Base-by-base conservation (phyloP, 2,888 invertebrate species). In the Acrobasis suavella region DNA sequence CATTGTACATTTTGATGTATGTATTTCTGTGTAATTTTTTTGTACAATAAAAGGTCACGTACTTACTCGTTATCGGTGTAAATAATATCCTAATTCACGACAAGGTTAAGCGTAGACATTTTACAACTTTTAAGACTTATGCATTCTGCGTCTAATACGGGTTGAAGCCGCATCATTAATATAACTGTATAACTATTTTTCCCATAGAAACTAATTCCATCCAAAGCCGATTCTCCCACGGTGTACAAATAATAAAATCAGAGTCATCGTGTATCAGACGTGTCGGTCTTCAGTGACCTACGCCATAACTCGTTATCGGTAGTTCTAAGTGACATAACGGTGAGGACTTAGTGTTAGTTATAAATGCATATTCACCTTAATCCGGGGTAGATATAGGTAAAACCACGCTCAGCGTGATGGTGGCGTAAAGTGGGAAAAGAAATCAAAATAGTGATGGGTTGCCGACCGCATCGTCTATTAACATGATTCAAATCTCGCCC, bases 231-330 rank as follows among this genome's bases (percentile, higher is more conserved):
- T 67, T 52, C 70, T 74, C 74, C 68, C 71, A 71, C 71, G 71
- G 58, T 65, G 66, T 67, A 72, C 69, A 62, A 67, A 72, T 69
- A 73, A 73, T 74, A 70, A 73, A 75, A 72, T 72, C 72, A 69
- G 70, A 71, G 60, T 59, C 64, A 69, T 70, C 72, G 65, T 78
- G 74, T 75, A 78, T 81, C 74, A 72, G 67, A 66, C 67, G 69
- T 69, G 64, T 62, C 67, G 64, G 75, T 72, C 62, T 63, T 71
- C 68, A 64, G 69, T 65, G 68, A 69, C 63, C 65, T 52, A 52
- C 37, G 52, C 66, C 67, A 76, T 80, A 77, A 77, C 67, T 78
- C 72, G 76, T 69, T 67, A 73, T 50, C 50, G 37, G 50, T 50
- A 42, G 59, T 50, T 59, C n/a, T 59, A 50, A 50, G 50, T 59